A percentile compares a stretch with the other conserved stretches of the same genome.
phyloP scores from a whole-genome alignment of 2,888 invertebrate species.

The Priocnemis perturbator region DNA sequence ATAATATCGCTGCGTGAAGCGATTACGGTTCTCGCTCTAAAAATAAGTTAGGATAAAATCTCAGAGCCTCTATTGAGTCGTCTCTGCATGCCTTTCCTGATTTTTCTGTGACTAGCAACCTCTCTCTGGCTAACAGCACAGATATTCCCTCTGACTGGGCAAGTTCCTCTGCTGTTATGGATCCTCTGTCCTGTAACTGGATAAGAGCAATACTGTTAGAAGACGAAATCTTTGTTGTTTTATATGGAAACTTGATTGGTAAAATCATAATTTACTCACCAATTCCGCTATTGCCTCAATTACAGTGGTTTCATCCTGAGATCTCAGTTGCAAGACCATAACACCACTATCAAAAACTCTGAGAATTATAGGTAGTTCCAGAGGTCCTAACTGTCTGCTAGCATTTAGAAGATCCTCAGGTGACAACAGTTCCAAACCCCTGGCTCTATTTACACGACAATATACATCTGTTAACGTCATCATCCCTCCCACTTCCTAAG shows the following conservation, averaged over 20 bases:
- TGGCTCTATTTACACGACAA: constrained; percentile 96
- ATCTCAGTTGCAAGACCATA: constrained; percentile 90
- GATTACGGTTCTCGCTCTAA: constrained; percentile 73
- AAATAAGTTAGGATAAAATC: constrained; percentile 95
- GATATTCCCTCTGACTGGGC: constrained; percentile 90
- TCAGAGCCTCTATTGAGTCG: constrained; percentile 95
- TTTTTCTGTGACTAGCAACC: constrained; percentile 90
- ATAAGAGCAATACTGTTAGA: constrained; percentile 8
- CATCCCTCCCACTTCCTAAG: constrained; percentile 93
- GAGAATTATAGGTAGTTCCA: constrained; percentile 85
- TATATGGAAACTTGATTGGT: not conserved
- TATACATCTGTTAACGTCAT: constrained; percentile 98
- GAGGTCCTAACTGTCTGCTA: constrained; percentile 83
- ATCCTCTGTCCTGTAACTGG: constrained; percentile 82
- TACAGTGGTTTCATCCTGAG: constrained; percentile 84
- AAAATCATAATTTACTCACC: constrained; percentile 73
- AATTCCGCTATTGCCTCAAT: constrained; percentile 81
- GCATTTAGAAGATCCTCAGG: constrained; percentile 97
- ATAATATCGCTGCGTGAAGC: not conserved
- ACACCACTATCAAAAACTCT: constrained; percentile 96
- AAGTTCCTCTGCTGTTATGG: constrained; percentile 90
- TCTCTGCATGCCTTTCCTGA: constrained; percentile 93
- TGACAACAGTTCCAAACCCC: constrained; percentile 96
- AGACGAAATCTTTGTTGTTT: too few relatives aligned
- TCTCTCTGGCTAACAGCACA: constrained; percentile 92